Evolutionary conservation across 2,888 invertebrate species (phyloP), one percentile per base, ranked within the genome.

Genomic region (Synergus gifuensis): DNA sequence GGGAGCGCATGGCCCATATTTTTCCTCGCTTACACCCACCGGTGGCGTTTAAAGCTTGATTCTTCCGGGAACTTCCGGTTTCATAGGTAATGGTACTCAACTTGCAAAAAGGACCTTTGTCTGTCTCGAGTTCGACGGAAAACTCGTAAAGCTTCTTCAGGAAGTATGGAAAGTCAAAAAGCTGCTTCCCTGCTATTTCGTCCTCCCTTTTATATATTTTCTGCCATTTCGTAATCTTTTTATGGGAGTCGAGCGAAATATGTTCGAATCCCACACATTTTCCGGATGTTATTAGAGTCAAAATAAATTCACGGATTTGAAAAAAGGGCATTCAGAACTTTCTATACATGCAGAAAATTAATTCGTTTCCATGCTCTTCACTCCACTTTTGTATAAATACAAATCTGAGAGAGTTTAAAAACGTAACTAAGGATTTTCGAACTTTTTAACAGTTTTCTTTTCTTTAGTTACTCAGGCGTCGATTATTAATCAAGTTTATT

Each of bases 11-110:
- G 44, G 22, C 16, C 49, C 11, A 8, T 40, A 40, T 49, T 49
- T 46, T 46, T 22, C 36, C 49, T 54, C n/a, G 4, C 36, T n/a
- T 54, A 73, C 28, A 49, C 28, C 46, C 22, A 69, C 16, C 16
- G 28, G 46, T 73, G 54, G 54, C n/a, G 36, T 49, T 73, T 28
- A 54, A 73, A 54, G 49, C 73, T 54, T 73, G 49, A 73, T 73
- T 73, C 49, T 73, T 73, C 46, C 49, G 9, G n/a, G 28, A 28
- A 73, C 28, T 73, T 73, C 69, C 49, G 69, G 69, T 73, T 73
- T 73, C 36, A 73, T 73, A 28, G 49, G 36, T 36, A 28, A 54
- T 46, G 69, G 28, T 46, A 28, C 22, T 69, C 46, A 18, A 4
- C 69, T 73, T 22, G 46, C 49, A 46, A 22, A 22, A 69, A 46